Base-by-base conservation (phyloP, 2,797 vertebrate species). In the Rhynchotus rufescens region DNA sequence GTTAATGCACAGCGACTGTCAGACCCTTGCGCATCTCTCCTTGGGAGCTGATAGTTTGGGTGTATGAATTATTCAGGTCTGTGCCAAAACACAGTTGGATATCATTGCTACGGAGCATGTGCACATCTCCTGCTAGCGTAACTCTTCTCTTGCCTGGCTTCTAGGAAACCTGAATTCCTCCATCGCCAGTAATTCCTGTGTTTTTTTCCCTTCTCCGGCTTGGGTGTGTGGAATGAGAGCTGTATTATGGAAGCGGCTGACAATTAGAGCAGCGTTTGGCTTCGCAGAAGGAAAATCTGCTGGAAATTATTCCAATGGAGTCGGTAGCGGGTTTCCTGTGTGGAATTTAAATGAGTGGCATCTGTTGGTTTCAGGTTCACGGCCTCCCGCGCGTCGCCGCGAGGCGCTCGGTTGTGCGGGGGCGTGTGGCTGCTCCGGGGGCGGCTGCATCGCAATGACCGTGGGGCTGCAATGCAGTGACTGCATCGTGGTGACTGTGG, bases 271-370 rank as follows among this genome's bases (percentile, higher is more conserved):
- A 0, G 0, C 3, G 4, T 81, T 65, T 89, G 88, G 82, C 78
- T 86, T 79, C 3, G 9, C 32, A 61, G 51, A 47, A 76, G 80
- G 77, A 85, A 86, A 92, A 88, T 81, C 69, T 45, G 45, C 84
- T 85, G 71, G 62, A 94, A 94, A 60, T 75, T 10, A 73, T 83
- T 93, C 36, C 32, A 10, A 59, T 69, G 77, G 45, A 66, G 64
- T 54, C 89, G 88, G 54, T 91, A 65, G 32, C 65, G 36, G 17
- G 87, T 80, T 84, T 86, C 32, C 51, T 6, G 16, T 61, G 73
- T 74, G 79, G 90, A 89, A 82, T 91, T 86, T 81, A 80, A 90
- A 86, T 88, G 47, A 44, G 52, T 15, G 72, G 59, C 57, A 61
- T 57, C 78, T 67, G 22, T 38, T 57, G 44, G 10, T 57, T 65